A percentile compares a stretch with the other conserved stretches of the same genome.
Conservation (phyloP, 2,113 vertebrate species). For the Esox niger region DNA sequence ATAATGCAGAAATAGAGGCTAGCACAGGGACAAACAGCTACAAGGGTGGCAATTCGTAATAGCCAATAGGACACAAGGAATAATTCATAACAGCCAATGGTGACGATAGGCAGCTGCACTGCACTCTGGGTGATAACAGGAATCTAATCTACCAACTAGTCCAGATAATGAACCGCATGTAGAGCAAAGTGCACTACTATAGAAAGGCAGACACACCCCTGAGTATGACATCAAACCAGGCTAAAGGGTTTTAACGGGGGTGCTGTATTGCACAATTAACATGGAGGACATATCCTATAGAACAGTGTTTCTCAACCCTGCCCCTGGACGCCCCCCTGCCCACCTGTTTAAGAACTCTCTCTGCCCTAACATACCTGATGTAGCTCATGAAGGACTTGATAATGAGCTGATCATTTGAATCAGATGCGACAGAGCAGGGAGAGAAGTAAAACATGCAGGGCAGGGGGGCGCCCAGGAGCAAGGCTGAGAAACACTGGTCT, state of each 20-base stretch:
- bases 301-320: no score
- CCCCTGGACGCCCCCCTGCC: no score
- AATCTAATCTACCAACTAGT: constrained; percentile 62
- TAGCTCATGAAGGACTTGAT: no score
- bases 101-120: neutral
- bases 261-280: neutral
- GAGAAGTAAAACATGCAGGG: no score
- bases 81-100: neutral
- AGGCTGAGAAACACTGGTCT: no score
- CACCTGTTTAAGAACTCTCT: neutral
- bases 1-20: neutral
- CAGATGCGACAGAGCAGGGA: no score
- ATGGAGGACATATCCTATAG: neutral
- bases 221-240: neutral
- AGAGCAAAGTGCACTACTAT: constrained; percentile 43
- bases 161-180: constrained; percentile 59
- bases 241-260: neutral
- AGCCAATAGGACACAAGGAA: no score
- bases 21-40: neutral
- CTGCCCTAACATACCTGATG: no score
- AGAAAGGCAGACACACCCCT: neutral
- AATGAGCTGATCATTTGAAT: no score
- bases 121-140: constrained; percentile 28
- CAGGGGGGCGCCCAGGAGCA: no score
- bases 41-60: neutral